A percentile compares a stretch with the other conserved stretches of the same genome.
These are phyloP conservation scores for Eunapius fragilis DNA, from an alignment of 37 sponge, comb jelly and placozoan species.

Conservation along the genomic window DNA sequence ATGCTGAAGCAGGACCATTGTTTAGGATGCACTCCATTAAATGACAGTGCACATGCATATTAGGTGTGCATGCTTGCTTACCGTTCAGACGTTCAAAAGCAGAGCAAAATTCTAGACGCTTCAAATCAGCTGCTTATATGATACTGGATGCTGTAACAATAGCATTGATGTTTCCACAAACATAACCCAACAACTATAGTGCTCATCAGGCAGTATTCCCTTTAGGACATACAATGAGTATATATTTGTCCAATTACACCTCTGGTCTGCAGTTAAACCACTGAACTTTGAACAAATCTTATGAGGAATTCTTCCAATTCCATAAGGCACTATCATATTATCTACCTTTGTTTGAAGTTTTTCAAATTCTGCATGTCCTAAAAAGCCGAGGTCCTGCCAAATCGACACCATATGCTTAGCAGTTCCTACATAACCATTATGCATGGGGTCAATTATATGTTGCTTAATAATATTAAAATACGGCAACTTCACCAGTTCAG, in stretches of 20 bases:
- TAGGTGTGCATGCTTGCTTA: constrained; percentile 26
- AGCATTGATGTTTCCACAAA: constrained; percentile 57
- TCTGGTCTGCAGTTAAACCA: constrained; percentile 72
- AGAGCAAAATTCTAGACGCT: constrained; percentile 21
- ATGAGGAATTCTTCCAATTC: constrained; percentile 38
- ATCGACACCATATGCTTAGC: constrained; percentile 36
- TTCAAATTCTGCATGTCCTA: background rate
- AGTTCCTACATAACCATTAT: constrained; percentile 47
- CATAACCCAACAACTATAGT: constrained; percentile 36
- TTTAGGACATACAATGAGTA: too few relatives aligned
- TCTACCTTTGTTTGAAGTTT: constrained; percentile 35
- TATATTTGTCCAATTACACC: constrained; percentile 69
- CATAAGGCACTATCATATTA: constrained; percentile 11
- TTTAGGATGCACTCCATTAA: constrained; percentile 40
- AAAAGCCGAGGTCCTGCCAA: background rate
- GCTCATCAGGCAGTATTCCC: constrained; percentile 3
- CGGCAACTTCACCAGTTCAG: constrained; percentile 32
- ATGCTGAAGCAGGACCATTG: constrained; percentile 43
- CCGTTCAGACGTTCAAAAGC: constrained; percentile 29
- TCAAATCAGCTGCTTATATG: constrained; percentile 17
- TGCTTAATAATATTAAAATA: constrained; percentile 30
- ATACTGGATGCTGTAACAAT: constrained; percentile 11
- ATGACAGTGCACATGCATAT: constrained; percentile 58
- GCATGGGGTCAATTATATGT: constrained; percentile 48
- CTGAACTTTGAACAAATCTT: constrained; percentile 37